Evolutionary conservation across 2,797 vertebrate species (phyloP).

Genomic region (Pterois miles): DNA sequence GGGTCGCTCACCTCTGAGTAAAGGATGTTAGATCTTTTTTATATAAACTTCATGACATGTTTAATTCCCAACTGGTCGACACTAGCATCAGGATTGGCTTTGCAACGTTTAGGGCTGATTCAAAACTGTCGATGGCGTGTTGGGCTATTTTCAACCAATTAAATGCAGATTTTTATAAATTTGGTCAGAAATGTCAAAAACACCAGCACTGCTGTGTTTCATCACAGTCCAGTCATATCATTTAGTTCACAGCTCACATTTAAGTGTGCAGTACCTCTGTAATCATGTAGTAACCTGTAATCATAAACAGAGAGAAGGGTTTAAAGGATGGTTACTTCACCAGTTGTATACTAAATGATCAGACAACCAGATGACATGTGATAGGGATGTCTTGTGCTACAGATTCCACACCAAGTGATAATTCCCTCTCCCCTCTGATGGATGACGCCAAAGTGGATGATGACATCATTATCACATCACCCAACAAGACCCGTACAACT

Average conservation of each 20-base stretch:
- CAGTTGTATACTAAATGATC: constrained; percentile 34
- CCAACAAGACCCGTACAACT: constrained; percentile 96
- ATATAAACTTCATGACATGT: not conserved
- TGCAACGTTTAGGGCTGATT: not conserved
- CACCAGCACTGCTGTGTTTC: not conserved
- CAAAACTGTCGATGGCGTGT: not conserved
- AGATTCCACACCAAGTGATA: constrained; percentile 96
- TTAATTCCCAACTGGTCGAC: not conserved
- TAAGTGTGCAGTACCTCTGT: not conserved
- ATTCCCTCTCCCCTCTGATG: constrained; percentile 92
- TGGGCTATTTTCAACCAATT: not conserved
- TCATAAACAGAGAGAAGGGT: not conserved
- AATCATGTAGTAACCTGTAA: not conserved
- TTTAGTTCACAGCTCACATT: not conserved
- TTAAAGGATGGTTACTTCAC: constrained; percentile 21
- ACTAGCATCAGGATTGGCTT: not conserved
- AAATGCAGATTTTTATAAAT: not conserved
- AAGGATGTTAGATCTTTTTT: not conserved
- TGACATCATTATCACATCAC: constrained; percentile 92
- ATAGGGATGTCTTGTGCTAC: constrained; percentile 59
- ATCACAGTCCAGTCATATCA: not conserved
- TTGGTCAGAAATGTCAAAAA: not conserved
- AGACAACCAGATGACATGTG: constrained; percentile 63
- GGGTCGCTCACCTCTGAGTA: not conserved
- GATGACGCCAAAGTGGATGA: constrained; percentile 92